Conservation (phyloP, 2,888 invertebrate genomes). For the Penaeus monodon region DNA sequence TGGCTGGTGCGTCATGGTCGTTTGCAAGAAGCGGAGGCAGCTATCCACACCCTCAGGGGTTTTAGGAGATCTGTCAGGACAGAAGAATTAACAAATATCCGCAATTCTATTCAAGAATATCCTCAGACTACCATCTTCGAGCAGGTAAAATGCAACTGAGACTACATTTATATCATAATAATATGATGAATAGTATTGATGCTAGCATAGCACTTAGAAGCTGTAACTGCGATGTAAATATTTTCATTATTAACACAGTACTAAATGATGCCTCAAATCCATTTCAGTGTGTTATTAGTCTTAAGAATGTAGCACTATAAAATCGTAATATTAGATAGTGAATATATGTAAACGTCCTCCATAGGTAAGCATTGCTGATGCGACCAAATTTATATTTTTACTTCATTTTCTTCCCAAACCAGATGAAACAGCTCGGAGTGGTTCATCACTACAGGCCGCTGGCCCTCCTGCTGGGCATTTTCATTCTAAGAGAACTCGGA, state of each 20-base stretch:
- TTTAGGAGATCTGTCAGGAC: background rate
- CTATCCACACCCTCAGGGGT: slow-evolving; percentile 19
- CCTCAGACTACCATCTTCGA: slow-evolving; percentile 28
- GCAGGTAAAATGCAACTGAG: slow-evolving; percentile 15
- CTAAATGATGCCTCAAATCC: too few species aligned
- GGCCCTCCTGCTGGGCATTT: slow-evolving; percentile 7
- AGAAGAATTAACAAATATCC: slow-evolving; percentile 25
- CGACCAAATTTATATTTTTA: too few species aligned
- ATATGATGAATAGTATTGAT: too few species aligned
- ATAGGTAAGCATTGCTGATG: background rate
- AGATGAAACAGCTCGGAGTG: slow-evolving; percentile 24
- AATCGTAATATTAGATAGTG: too few species aligned
- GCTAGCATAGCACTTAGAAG: too few species aligned
- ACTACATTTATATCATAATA: background rate
- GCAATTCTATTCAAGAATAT: slow-evolving; percentile 24
- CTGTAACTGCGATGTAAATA: too few species aligned
- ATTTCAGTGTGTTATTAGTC: too few species aligned
- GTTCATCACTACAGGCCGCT: slow-evolving; percentile 20
- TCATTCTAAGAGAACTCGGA: slow-evolving; percentile 41
- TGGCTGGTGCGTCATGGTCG: slow-evolving; percentile 36
- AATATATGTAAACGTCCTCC: background rate
- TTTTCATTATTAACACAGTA: too few species aligned
- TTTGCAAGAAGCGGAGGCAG: slow-evolving; percentile 29
- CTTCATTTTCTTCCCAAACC: background rate
- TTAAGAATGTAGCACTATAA: too few species aligned